Evolutionary conservation across 2,797 vertebrate genomes (phyloP).

Genomic region (Cygnus olor): DNA sequence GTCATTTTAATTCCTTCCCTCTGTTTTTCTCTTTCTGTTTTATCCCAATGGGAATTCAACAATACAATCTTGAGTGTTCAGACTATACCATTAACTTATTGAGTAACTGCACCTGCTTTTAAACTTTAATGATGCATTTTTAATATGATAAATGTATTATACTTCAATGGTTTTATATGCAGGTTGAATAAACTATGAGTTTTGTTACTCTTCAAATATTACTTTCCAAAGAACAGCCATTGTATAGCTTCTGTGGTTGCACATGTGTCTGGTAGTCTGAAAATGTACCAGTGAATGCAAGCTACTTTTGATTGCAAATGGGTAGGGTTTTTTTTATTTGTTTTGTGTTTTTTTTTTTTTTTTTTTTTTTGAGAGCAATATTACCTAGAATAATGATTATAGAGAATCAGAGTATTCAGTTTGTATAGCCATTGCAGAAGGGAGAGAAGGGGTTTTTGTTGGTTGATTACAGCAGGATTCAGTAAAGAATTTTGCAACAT

Average conservation of each 20-base stretch:
- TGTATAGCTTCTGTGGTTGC: constrained; percentile 24
- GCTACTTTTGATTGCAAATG: background rate
- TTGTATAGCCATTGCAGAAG: background rate
- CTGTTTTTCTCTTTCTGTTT: constrained; percentile 60
- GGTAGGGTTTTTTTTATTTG: too few relatives aligned
- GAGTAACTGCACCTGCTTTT: constrained; percentile 79
- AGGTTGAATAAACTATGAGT: constrained; percentile 78
- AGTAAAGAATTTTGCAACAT: background rate
- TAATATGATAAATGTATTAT: constrained; percentile 82
- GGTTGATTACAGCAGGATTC: background rate
- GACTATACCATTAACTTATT: constrained; percentile 82
- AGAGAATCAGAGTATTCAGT: background rate
- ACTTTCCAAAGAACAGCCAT: constrained; percentile 67
- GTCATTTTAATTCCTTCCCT: constrained; percentile 70
- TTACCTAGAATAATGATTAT: background rate
- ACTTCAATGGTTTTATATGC: constrained; percentile 79
- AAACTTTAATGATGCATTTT: constrained; percentile 84
- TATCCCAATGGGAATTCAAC: constrained; percentile 78
- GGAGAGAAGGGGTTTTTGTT: background rate
- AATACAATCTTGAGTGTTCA: constrained; percentile 78
- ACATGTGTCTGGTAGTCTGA: background rate
- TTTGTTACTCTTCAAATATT: constrained; percentile 76
- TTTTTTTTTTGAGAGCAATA: background rate
- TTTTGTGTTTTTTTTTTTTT: background rate
- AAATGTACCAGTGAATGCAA: constrained; percentile 30